Evolutionary conservation across 2,888 invertebrate genomes (phyloP).

Genomic region (Drosophila anomelani): DNA sequence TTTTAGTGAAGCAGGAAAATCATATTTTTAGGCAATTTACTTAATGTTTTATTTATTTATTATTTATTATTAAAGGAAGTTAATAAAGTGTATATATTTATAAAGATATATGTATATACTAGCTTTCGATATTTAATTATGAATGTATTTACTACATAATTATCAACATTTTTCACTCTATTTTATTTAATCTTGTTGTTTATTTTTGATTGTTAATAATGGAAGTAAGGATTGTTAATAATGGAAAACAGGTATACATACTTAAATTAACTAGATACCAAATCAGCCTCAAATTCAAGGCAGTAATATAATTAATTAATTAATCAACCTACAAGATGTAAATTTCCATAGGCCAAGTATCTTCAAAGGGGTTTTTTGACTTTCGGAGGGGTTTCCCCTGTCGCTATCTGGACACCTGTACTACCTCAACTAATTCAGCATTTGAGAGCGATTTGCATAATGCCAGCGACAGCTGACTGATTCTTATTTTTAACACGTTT

Average conservation of each 20-base stretch:
- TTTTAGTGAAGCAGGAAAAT: not conserved
- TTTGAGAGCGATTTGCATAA: slow-evolving; percentile 58
- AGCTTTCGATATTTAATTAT: not conserved
- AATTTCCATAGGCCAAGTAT: not conserved
- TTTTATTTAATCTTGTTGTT: not conserved
- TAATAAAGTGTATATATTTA: not conserved
- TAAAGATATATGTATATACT: not conserved
- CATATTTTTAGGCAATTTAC: not conserved
- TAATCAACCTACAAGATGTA: not conserved
- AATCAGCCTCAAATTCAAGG: not conserved
- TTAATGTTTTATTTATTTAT: no score
- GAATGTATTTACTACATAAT: not conserved
- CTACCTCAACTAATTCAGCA: slow-evolving; percentile 28
- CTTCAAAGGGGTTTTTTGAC: not conserved
- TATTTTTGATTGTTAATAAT: no score
- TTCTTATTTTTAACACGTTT: slow-evolving; percentile 55
- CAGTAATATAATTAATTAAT: not conserved
- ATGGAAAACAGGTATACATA: no score
- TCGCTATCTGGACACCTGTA: slow-evolving; percentile 3
- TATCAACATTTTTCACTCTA: not conserved
- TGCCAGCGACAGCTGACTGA: slow-evolving; percentile 55
- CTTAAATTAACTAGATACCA: not conserved
- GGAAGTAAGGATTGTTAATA: no score
- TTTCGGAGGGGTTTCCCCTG: not conserved
- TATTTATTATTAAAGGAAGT: not conserved